Conservation (phyloP, 2,113 vertebrate species). For the Serilophus lunatus region DNA sequence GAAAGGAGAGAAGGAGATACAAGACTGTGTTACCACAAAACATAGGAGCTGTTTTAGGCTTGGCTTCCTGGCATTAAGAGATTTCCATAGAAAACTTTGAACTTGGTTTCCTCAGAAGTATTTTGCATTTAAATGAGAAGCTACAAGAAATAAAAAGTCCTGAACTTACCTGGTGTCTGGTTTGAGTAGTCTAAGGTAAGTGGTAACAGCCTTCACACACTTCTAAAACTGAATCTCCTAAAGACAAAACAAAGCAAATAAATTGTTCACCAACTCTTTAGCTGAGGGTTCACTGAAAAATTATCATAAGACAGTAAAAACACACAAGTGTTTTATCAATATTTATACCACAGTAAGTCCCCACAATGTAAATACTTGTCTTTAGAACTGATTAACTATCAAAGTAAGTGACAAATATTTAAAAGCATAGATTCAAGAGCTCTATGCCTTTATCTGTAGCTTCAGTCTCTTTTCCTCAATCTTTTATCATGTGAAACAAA, state of each 20-base stretch:
- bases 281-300: not conserved
- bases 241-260: not conserved
- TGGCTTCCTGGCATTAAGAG: not conserved
- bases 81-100: not conserved
- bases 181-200: not conserved
- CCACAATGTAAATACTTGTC: not conserved
- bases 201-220: not conserved
- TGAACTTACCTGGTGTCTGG: conserved; percentile 15
- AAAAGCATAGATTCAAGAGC: not conserved
- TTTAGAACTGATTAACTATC: not conserved
- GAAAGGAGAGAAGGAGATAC: not conserved
- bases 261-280: not conserved
- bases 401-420: not conserved
- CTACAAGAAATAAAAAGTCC: not conserved
- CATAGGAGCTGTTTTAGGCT: not conserved
- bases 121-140: not conserved
- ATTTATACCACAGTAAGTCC: not conserved
- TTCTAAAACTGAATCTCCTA: conserved; percentile 8
- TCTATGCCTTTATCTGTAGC: not conserved
- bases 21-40: not conserved
- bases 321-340: not conserved
- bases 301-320: not conserved
- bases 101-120: not conserved
- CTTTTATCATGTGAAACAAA: not conserved
- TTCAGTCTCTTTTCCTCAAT: not conserved